Percentiles rank a stretch among this genome's conserved stretches.
These are phyloP conservation scores for Tachysurus fulvidraco DNA, from an alignment of 2,113 vertebrate genomes.

Conservation along the genomic window DNA sequence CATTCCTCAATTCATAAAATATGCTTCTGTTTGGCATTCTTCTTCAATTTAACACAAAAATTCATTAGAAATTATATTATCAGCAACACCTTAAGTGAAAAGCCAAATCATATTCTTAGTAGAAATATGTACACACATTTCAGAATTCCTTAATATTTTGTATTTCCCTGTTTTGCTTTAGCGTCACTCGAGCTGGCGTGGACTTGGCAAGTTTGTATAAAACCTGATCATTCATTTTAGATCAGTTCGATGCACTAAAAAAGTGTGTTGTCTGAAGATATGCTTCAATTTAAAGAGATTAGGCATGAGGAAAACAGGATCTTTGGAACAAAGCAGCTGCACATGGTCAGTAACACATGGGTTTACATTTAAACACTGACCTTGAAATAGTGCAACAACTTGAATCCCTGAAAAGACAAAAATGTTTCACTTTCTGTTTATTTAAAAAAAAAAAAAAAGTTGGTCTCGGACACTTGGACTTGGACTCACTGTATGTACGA, in stretches of 20 bases:
- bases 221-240: background rate
- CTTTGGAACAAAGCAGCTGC: background rate
- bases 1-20: too few relatives aligned
- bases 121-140: too few relatives aligned
- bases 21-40: background rate
- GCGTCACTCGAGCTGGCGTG: background rate
- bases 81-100: background rate
- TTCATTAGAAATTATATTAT: background rate
- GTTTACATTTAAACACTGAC: background rate
- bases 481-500: background rate
- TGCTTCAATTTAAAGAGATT: background rate
- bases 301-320: background rate
- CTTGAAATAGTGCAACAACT: background rate
- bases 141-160: background rate
- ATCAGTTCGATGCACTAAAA: background rate
- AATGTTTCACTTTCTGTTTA: background rate
- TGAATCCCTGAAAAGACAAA: background rate
- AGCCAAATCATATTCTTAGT: background rate
- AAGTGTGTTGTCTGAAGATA: background rate
- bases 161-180: background rate
- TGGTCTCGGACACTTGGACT: background rate
- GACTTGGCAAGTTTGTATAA: background rate
- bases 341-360: background rate
- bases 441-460: background rate
- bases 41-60: background rate